These are phyloP conservation scores for Drosophila miranda DNA, from an alignment of 1,140 invertebrate species.

Conservation along the genomic window DNA sequence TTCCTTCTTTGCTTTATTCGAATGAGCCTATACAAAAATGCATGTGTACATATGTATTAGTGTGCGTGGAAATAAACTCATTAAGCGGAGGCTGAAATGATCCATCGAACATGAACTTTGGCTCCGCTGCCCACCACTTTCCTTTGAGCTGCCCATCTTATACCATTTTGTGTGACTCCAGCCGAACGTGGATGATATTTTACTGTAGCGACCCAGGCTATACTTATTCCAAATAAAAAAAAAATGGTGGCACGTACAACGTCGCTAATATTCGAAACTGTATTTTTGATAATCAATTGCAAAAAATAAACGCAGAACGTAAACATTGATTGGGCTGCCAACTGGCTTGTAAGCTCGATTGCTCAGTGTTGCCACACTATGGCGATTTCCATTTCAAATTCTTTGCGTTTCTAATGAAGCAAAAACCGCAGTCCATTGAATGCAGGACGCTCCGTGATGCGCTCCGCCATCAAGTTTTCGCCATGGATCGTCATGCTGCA, in stretches of 20 bases:
- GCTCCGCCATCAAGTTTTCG: constrained; percentile 61
- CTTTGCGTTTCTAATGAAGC: constrained; percentile 32
- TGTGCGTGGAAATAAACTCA: constrained; percentile 16
- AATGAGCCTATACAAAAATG: constrained; percentile 20
- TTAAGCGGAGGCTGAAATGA: constrained; percentile 6
- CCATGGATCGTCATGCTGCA: constrained; percentile 73
- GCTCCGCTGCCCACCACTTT: not conserved
- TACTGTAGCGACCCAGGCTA: not conserved
- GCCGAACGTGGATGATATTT: not conserved
- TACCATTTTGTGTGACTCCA: constrained; percentile 28
- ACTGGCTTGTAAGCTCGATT: not conserved
- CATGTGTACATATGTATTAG: not conserved
- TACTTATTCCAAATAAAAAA: constrained; percentile 2
- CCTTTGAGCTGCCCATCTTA: not conserved
- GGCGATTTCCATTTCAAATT: not conserved
- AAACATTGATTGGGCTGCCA: constrained; percentile 46
- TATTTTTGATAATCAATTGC: not conserved
- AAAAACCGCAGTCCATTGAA: constrained; percentile 73
- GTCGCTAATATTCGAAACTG: constrained; percentile 5
- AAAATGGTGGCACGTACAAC: not conserved
- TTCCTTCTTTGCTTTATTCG: constrained; percentile 21
- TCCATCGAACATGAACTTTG: constrained; percentile 32
- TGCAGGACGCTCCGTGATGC: constrained; percentile 65
- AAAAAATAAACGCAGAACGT: constrained; percentile 25
- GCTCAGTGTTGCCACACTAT: constrained; percentile 26